Base-by-base conservation (phyloP, 2,888 invertebrate genomes). In the Tenthredo amoena region DNA sequence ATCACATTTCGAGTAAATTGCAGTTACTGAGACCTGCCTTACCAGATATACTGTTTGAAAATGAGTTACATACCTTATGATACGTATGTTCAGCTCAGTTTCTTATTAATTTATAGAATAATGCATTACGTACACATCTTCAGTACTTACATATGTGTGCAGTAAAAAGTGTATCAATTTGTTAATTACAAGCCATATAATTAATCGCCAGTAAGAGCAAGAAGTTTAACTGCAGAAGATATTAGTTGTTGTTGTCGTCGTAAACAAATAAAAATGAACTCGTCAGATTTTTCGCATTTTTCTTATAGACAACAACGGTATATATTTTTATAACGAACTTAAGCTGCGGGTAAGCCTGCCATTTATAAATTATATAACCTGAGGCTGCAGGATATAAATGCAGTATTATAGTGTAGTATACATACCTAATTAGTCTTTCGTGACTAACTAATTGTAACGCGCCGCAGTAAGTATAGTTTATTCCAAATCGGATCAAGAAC, bases 401-500 rank as follows among this genome's bases (percentile, higher is more conserved):
- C 26, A 47, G 18, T 50, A 15, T 47, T 43, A 55, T 77, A 77
- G 9, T 15, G 26, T 26, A n/a, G 43, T 47, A 9, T 47, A 47
- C 15, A 18, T 31, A 50, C 34, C 31, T 43, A 74, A 9, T n/a
- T 43, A 74, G 43, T 74, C 40, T 62, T 81, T 62, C 62, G 40
- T 81, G 81, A 37, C 58, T 81, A 81, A 77, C 62, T 62, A 62
- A 62, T 79, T 55, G 26, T 76, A 76, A 76, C 43, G 34, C 58
- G 34, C 15, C 15, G 12, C n/a, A n/a, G 10, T 40, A 62, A 26
- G 18, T 37, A 40, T 12, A 58, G 79, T 79, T 55, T 79, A 55
- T 26, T 81, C 81, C 26, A 62, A 81, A 81, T 81, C 62, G 62
- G 81, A 62, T 81, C 81, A 81, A 81, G 81, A 81, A 81, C 81